Conservation (phyloP, 2,797 vertebrate species). For the Pipistrellus nathusii region DNA sequence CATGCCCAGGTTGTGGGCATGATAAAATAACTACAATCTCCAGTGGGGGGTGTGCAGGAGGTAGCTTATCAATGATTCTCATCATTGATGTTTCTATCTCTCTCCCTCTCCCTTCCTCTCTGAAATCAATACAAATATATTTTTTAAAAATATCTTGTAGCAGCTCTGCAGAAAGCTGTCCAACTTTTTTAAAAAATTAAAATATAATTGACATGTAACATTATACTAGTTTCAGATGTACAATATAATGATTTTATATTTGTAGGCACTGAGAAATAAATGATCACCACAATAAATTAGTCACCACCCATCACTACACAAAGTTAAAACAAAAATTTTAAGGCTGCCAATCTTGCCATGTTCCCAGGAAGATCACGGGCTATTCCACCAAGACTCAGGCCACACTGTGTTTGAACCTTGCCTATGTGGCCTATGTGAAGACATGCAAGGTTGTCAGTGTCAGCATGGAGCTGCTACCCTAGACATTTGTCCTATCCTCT, state of each 20-base stretch:
- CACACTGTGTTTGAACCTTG: background rate
- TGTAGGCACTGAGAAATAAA: background rate
- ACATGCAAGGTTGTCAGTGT: background rate
- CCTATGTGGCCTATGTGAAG: background rate
- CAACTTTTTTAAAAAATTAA: background rate
- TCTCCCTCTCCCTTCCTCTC: no score
- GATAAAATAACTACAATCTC: no score
- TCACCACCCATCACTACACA: background rate
- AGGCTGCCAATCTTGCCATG: background rate
- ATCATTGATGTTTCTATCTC: no score
- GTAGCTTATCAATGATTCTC: no score
- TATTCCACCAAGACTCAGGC: background rate
- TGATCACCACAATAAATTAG: background rate
- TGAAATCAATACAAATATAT: no score
- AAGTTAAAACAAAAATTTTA: background rate
- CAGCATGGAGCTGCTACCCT: background rate
- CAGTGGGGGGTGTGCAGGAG: no score
- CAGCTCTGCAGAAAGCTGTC: background rate
- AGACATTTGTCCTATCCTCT: background rate
- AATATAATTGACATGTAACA: background rate
- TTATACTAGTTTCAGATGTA: background rate
- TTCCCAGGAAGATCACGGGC: background rate
- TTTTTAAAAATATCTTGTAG: background rate
- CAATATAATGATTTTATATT: background rate
- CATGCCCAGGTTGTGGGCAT: no score